phyloP scores from a whole-genome alignment of 1,140 invertebrate species.

The Polypedilum vanderplanki region DNA sequence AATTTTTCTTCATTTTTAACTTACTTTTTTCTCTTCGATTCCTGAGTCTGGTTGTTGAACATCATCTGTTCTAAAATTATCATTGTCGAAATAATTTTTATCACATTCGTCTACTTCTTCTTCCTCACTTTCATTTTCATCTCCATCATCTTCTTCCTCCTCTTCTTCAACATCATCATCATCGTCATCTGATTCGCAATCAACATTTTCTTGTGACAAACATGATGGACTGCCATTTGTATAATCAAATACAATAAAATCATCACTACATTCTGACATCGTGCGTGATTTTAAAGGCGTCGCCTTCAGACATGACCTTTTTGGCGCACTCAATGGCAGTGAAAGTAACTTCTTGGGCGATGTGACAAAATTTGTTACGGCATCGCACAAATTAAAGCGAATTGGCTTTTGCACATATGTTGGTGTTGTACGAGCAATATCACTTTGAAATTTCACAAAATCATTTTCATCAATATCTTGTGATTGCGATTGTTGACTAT shows the following conservation, averaged over 20 bases:
- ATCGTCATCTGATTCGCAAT: neutral
- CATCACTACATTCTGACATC: conserved; percentile 39
- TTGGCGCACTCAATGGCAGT: neutral
- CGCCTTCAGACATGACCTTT: neutral
- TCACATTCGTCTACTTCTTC: neutral
- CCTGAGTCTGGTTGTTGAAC: conserved; percentile 4
- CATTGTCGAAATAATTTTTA: conserved; percentile 2
- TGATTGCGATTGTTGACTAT: neutral
- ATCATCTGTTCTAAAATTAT: conserved; percentile 23
- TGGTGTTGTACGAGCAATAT: neutral
- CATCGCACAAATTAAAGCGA: neutral
- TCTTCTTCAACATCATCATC: conserved; percentile 33
- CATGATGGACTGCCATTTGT: neutral
- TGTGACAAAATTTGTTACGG: neutral
- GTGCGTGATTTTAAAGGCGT: neutral
- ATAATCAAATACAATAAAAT: conserved; percentile 36
- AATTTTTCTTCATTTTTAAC: neutral
- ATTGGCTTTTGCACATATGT: neutral
- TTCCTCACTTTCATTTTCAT: neutral
- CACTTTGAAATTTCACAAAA: conserved; percentile 8
- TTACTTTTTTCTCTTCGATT: conserved; percentile 4
- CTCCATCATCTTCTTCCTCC: neutral
- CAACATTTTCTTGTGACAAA: neutral
- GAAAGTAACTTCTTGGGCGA: neutral
- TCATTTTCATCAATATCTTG: neutral